Percentiles rank a stretch among this genome's conserved stretches.
phyloP scores from a whole-genome alignment of 2,113 vertebrate genomes.

The Bubo bubo region DNA sequence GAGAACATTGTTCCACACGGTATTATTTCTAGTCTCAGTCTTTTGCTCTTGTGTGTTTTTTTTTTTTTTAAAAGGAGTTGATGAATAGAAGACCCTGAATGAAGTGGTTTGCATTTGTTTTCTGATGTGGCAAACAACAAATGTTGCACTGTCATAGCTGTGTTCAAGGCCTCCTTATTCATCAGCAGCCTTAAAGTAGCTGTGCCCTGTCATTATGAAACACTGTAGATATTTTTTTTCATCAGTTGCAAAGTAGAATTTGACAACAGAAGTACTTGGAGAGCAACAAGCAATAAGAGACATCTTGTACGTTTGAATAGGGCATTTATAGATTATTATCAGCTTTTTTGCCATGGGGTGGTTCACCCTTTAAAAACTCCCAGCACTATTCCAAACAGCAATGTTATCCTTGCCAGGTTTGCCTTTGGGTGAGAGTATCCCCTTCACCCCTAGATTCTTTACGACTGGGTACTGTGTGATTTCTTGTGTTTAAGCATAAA shows the following conservation, averaged over 20 bases:
- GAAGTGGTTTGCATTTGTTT: constrained; percentile 64
- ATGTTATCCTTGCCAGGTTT: not conserved
- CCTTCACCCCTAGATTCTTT: not conserved
- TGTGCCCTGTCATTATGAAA: constrained; percentile 30
- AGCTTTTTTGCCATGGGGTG: not conserved
- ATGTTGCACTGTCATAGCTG: not conserved
- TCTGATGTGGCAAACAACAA: constrained; percentile 38
- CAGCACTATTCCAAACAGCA: not conserved
- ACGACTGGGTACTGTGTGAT: not conserved
- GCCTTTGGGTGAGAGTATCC: not conserved
- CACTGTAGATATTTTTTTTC: constrained; percentile 24
- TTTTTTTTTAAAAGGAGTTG: not conserved
- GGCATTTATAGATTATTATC: not conserved
- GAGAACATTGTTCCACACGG: not conserved
- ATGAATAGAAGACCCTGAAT: constrained; percentile 69
- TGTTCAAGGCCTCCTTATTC: constrained; percentile 62
- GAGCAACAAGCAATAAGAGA: not conserved
- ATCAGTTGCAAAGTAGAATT: not conserved
- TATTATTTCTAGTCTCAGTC: not conserved
- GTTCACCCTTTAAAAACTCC: not conserved
- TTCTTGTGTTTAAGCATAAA: not conserved
- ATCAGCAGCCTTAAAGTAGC: constrained; percentile 38
- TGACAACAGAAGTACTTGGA: not conserved
- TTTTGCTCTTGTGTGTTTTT: not conserved
- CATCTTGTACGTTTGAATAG: not conserved